Evolutionary conservation across 92 coral and sea anemone genomes (phyloP).

Genomic region (Phymanthus crucifer): DNA sequence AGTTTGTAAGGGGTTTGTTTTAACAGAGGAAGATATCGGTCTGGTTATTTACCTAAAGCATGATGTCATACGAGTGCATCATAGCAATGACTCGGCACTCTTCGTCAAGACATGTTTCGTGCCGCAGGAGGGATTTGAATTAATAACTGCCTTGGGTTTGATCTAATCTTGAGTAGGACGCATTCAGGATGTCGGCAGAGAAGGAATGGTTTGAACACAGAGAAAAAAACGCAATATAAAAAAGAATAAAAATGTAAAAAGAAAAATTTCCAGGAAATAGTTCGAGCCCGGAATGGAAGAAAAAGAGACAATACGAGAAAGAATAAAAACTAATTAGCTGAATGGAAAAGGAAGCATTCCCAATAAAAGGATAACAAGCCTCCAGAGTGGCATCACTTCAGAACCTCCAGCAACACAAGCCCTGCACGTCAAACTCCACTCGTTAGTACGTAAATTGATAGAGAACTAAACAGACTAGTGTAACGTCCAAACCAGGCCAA

Average conservation of each 20-base stretch:
- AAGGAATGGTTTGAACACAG: background rate
- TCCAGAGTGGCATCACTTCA: no score
- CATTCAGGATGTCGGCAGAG: background rate
- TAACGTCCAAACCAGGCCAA: no score
- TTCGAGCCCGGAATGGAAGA: no score
- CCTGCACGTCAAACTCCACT: no score
- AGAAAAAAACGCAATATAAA: background rate
- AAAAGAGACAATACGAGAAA: no score
- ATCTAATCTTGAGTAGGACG: background rate
- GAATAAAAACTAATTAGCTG: no score
- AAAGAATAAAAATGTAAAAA: background rate
- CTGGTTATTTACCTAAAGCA: slow-evolving; percentile 46
- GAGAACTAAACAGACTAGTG: no score
- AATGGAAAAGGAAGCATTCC: no score
- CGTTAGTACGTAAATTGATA: no score
- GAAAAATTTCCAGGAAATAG: no score
- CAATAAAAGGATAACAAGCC: no score
- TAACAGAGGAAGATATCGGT: slow-evolving; percentile 34
- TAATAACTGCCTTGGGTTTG: background rate
- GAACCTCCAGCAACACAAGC: no score
- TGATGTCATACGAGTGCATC: slow-evolving; percentile 12
- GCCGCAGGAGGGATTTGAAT: background rate
- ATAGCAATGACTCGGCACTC: slow-evolving; percentile 32
- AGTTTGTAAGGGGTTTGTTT: slow-evolving; percentile 55
- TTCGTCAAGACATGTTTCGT: slow-evolving; percentile 41